A percentile compares a stretch with the other conserved stretches of the same genome.
Conservation (phyloP, 2,888 invertebrate genomes). For the Folsomia candida region DNA sequence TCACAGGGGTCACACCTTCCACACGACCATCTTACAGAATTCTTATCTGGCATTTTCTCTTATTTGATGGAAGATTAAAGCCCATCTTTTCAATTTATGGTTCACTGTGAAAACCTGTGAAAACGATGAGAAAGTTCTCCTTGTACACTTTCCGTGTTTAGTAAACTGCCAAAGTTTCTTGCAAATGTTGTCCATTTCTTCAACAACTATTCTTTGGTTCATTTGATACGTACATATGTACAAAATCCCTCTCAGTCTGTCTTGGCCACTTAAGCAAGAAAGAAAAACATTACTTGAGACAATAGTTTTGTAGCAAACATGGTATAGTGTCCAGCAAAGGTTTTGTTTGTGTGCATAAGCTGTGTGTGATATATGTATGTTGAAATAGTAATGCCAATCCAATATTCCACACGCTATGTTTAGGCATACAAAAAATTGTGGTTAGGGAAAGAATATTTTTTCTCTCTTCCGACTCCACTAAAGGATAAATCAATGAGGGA, state of each 20-base stretch:
- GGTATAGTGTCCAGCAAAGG: slow-evolving; percentile 20
- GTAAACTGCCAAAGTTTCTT: slow-evolving; percentile 17
- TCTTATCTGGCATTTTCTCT: neutral
- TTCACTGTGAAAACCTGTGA: neutral
- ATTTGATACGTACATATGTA: neutral
- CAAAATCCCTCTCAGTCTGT: too few relatives aligned
- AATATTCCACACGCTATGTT: too few relatives aligned
- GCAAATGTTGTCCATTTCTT: neutral
- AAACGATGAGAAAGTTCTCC: neutral
- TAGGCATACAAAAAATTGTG: too few relatives aligned
- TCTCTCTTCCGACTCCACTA: too few relatives aligned
- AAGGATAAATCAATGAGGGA: neutral
- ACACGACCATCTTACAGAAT: neutral
- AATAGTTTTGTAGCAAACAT: neutral
- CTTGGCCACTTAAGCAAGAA: neutral
- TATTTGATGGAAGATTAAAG: slow-evolving; percentile 27
- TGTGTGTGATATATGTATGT: too few relatives aligned
- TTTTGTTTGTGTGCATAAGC: too few relatives aligned
- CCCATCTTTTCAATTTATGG: slow-evolving; percentile 39
- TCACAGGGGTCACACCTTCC: neutral
- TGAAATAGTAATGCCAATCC: too few relatives aligned
- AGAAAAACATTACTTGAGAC: slow-evolving; percentile 12
- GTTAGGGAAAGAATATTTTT: too few relatives aligned
- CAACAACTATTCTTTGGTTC: neutral
- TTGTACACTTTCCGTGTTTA: slow-evolving; percentile 1